These are phyloP conservation scores for Nerophis lumbriciformis DNA, from an alignment of 2,113 vertebrate genomes.

Conservation along the genomic window DNA sequence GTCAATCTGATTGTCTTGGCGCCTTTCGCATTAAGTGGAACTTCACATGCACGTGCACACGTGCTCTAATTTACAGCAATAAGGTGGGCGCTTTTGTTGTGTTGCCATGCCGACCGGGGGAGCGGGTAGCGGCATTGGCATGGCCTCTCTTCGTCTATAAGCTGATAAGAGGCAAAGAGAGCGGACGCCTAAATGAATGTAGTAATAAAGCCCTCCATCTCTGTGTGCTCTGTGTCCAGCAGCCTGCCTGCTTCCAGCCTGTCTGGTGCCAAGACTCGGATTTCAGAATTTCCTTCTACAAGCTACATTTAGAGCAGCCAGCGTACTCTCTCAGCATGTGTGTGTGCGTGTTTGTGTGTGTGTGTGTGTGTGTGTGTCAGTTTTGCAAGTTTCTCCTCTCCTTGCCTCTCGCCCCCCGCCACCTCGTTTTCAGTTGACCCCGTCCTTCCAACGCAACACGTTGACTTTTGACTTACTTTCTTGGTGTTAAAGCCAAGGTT, in stretches of 20 bases:
- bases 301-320: conserved; percentile 82
- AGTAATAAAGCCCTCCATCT: conserved; percentile 60
- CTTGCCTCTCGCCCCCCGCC: conserved; percentile 40
- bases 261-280: conserved; percentile 85
- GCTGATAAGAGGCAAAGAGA: conserved; percentile 64
- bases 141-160: conserved; percentile 63
- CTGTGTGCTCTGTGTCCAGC: conserved; percentile 56
- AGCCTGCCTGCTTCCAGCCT: conserved; percentile 78
- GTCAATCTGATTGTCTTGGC: conserved; percentile 4
- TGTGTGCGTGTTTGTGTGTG: conserved; percentile 18
- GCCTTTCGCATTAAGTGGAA: conserved; percentile 7
- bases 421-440: conserved; percentile 26
- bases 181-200: conserved; percentile 62
- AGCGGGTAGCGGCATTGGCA: conserved; percentile 39
- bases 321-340: conserved; percentile 36
- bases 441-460: conserved; percentile 39
- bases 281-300: conserved; percentile 83
- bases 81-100: conserved; percentile 30
- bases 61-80: conserved; percentile 1
- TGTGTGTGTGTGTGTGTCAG: conserved; percentile 14
- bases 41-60: neutral
- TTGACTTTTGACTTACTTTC: conserved; percentile 18
- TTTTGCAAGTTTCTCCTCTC: conserved; percentile 49
- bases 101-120: conserved; percentile 35
- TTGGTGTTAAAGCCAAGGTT: conserved; percentile 1